These are phyloP conservation scores for Limnothrissa miodon DNA, from an alignment of 2,113 vertebrate genomes.

Conservation along the genomic window DNA sequence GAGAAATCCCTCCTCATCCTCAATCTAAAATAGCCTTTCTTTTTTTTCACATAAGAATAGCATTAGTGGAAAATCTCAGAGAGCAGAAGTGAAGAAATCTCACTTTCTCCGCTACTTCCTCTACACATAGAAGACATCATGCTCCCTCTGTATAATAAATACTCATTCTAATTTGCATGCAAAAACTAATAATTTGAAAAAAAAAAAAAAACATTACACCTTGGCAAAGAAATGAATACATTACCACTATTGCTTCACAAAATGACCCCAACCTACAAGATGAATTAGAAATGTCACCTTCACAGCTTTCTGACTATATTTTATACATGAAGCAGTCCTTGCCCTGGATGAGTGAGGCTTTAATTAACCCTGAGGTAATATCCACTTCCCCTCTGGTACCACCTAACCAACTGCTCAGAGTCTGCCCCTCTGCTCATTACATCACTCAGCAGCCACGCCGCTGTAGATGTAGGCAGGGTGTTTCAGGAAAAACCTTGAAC, in stretches of 20 bases:
- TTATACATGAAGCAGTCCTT: neutral
- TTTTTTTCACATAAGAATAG: neutral
- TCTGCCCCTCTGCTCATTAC: slow-evolving; percentile 26
- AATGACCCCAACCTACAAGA: neutral
- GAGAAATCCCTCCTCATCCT: slow-evolving; percentile 9
- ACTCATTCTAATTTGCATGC: neutral
- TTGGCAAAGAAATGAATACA: neutral
- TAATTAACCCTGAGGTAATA: slow-evolving; percentile 31
- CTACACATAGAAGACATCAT: neutral
- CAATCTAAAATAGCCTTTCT: neutral
- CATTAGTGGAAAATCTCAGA: neutral
- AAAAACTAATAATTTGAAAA: neutral
- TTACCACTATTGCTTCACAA: neutral
- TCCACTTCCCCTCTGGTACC: slow-evolving; percentile 15
- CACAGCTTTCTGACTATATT: slow-evolving; percentile 20
- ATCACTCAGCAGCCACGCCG: slow-evolving; percentile 31
- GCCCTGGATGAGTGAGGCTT: slow-evolving; percentile 10
- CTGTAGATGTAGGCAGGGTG: neutral
- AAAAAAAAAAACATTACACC: neutral
- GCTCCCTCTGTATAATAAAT: neutral
- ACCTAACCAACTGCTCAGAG: slow-evolving; percentile 22
- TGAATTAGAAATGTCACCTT: neutral
- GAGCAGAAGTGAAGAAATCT: neutral
- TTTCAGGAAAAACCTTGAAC: slow-evolving; percentile 7
- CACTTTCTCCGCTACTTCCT: neutral